Evolutionary conservation across 2,113 vertebrate genomes (phyloP), one percentile per base, ranked within the genome.

Genomic region (Lucifuga dentata): DNA sequence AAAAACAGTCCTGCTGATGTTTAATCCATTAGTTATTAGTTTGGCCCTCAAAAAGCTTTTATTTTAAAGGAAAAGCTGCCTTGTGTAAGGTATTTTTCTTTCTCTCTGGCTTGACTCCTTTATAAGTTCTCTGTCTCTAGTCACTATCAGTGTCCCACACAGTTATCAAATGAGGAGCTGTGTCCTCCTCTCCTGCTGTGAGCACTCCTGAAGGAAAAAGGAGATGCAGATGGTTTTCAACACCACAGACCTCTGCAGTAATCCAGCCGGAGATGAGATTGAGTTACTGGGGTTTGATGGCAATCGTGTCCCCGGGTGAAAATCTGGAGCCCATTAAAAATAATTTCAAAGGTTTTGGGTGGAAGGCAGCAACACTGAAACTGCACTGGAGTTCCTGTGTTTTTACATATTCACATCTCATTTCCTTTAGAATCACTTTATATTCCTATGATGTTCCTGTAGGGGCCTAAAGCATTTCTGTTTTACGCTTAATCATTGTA

Each of bases 261-360:
- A 84, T 78, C 71, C 78, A 65, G 55, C 81, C 70, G 84, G 84
- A 87, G 84, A 85, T 81, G 63, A 88, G 87, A 88, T 88, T 85
- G 79, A 71, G 85, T 89, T 86, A 85, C 81, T 44, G 51, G 73
- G 78, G 72, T 58, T 48, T 81, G 83, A 78, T 86, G 83, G 80
- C 68, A 51, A 80, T 67, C 72, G 24, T 46, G 76, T 84, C 81
- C 80, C 67, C 43, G 64, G 83, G 81, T 82, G 60, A 78, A 89
- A 91, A 86, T 82, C 85, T 93, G 91, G 78, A 76, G 57, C 73
- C 68, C 80, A 92, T 93, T 90, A 90, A 13, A 56, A 68, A 76
- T 70, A 2, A 75, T 79, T 88, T 89, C 78, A 84, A 80, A 86
- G 76, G 58, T 60, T 78, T 57, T 20, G 17, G 60, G 53, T 60